Conservation (phyloP, 2,113 vertebrate species). For the Plecturocebus donacophilus region DNA sequence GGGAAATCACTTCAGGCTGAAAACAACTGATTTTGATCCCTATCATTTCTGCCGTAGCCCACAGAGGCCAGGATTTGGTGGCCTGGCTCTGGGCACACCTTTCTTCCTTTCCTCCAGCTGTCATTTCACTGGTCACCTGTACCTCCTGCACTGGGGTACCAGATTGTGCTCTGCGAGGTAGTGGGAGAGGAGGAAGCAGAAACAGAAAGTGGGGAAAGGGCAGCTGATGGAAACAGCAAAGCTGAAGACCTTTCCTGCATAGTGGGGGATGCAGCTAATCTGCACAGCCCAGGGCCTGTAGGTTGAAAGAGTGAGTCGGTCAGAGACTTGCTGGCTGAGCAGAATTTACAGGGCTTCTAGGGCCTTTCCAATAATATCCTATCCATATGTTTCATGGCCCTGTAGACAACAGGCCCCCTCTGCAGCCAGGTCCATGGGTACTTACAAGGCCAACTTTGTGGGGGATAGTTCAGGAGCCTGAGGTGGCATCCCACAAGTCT, state of each 20-base stretch:
- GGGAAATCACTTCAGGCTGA: neutral
- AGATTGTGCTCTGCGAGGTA: neutral
- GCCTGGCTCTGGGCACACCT: neutral
- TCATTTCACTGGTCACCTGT: neutral
- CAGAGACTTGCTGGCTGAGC: neutral
- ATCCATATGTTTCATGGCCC: neutral
- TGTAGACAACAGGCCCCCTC: neutral
- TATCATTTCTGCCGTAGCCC: neutral
- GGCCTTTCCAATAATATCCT: neutral
- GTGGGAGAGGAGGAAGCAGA: neutral
- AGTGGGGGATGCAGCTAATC: no score
- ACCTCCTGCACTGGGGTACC: neutral
- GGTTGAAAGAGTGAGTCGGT: neutral
- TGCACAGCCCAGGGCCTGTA: neutral
- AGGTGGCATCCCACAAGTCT: neutral
- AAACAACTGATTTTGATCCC: neutral
- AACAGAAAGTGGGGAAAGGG: neutral
- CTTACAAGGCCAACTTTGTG: neutral
- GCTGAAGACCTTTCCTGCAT: neutral
- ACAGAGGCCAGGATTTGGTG: neutral
- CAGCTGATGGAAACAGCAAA: accelerated
- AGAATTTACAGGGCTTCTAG: neutral
- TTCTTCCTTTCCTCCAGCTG: neutral
- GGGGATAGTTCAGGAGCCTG: neutral
- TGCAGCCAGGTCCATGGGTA: neutral